These are phyloP conservation scores for Zygothrica quintamaculata DNA, from an alignment of 2,888 invertebrate species.

Conservation along the genomic window DNA sequence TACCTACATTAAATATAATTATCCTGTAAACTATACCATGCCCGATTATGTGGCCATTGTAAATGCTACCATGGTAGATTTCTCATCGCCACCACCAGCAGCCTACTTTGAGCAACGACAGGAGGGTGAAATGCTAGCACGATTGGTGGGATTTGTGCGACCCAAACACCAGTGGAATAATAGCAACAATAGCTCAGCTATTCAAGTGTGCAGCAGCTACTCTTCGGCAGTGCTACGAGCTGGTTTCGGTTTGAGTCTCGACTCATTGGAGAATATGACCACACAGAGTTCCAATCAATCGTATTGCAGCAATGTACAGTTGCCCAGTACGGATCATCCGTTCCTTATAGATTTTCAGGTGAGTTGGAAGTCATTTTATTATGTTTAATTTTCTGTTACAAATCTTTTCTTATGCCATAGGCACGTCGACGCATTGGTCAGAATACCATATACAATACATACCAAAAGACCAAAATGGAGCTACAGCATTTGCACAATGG, in stretches of 20 bases:
- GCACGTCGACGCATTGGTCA: constrained; percentile 86
- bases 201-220: constrained; percentile 92
- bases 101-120: constrained; percentile 88
- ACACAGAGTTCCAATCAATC: constrained; percentile 89
- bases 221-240: constrained; percentile 89
- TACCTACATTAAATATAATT: constrained; percentile 94
- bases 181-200: constrained; percentile 87
- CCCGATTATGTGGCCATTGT: constrained; percentile 95
- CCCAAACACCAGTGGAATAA: constrained; percentile 91
- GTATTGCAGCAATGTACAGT: constrained; percentile 88
- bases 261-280: constrained; percentile 85
- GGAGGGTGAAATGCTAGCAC: constrained; percentile 90
- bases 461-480: constrained; percentile 92
- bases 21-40: constrained; percentile 93
- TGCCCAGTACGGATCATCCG: constrained; percentile 88
- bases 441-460: constrained; percentile 87
- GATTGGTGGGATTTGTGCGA: constrained; percentile 92
- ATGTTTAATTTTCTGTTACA: background rate
- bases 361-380: constrained; percentile 58
- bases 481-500: constrained; percentile 90
- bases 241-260: constrained; percentile 84
- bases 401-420: constrained; percentile 75
- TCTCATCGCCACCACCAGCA: constrained; percentile 89
- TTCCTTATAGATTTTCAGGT: constrained; percentile 89
- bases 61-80: constrained; percentile 93